Evolutionary conservation across 2,113 vertebrate species (phyloP).

Genomic region (Ceyx cyanopectus): DNA sequence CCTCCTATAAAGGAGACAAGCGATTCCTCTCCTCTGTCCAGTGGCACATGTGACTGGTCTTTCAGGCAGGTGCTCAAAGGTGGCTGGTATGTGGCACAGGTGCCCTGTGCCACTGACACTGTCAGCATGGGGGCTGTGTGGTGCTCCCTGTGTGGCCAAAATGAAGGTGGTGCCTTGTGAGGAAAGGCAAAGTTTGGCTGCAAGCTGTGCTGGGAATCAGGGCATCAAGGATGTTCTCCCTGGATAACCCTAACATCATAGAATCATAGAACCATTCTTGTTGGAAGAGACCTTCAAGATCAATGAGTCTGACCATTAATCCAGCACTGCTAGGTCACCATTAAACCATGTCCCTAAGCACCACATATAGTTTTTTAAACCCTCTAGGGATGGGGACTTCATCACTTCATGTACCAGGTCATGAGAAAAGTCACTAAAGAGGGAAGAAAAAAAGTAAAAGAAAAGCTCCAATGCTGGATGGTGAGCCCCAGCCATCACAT

Average conservation of each 20-base stretch:
- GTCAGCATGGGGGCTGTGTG: background rate
- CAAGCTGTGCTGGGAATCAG: background rate
- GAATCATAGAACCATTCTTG: background rate
- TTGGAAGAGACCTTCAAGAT: background rate
- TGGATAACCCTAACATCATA: background rate
- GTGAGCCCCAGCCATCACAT: background rate
- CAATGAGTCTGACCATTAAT: background rate
- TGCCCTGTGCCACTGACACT: background rate
- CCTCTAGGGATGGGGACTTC: background rate
- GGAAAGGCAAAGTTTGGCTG: background rate
- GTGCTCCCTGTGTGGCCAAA: fast-evolving
- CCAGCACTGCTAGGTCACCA: background rate
- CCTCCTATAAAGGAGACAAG: background rate
- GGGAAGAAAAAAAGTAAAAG: background rate
- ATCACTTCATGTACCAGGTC: background rate
- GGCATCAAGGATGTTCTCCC: background rate
- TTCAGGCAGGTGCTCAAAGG: background rate
- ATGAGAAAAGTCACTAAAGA: background rate
- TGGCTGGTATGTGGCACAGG: background rate
- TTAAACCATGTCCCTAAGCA: background rate
- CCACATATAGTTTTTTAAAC: background rate
- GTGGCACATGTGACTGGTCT: fast-evolving
- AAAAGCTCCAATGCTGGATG: background rate
- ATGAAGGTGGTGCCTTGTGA: background rate
- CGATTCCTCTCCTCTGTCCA: background rate